Evolutionary conservation across 2,113 vertebrate species (phyloP).

Genomic region (Meleagris gallopavo): DNA sequence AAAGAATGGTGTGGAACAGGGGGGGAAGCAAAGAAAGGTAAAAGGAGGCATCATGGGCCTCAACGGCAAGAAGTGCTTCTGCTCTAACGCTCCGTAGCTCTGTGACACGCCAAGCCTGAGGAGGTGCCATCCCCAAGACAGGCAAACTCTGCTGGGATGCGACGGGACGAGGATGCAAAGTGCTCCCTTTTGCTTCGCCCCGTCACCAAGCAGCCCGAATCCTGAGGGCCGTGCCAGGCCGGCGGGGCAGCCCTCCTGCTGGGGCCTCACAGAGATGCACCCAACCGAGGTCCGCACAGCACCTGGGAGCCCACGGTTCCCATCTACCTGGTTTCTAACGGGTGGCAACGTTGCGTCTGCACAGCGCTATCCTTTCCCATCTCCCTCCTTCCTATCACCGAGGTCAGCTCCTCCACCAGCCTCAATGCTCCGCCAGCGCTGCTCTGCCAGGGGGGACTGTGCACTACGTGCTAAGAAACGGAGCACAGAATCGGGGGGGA

Average conservation of each 20-base stretch:
- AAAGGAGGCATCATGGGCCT: constrained; percentile 36
- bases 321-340: constrained; percentile 28
- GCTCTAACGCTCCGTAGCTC: neutral
- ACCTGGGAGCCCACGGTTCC: constrained; percentile 44
- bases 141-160: neutral
- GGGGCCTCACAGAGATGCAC: constrained; percentile 19
- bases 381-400: neutral
- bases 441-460: constrained; percentile 41
- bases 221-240: neutral
- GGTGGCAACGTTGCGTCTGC: neutral
- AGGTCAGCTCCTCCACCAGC: neutral
- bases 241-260: neutral
- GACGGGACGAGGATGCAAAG: constrained; percentile 6
- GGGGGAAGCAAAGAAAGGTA: neutral
- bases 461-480: constrained; percentile 81
- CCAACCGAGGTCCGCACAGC: constrained; percentile 14
- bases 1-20: neutral
- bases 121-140: neutral
- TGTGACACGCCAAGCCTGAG: constrained; percentile 11
- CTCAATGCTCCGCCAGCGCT: constrained; percentile 1
- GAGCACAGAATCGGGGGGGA: constrained; percentile 75
- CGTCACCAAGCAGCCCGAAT: constrained; percentile 58
- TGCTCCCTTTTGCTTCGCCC: constrained; percentile 43
- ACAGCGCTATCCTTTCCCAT: neutral
- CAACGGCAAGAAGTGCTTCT: constrained; percentile 46